Evolutionary conservation across 2,113 vertebrate species (phyloP).

Genomic region (Machaerirhynchus nigripectus): DNA sequence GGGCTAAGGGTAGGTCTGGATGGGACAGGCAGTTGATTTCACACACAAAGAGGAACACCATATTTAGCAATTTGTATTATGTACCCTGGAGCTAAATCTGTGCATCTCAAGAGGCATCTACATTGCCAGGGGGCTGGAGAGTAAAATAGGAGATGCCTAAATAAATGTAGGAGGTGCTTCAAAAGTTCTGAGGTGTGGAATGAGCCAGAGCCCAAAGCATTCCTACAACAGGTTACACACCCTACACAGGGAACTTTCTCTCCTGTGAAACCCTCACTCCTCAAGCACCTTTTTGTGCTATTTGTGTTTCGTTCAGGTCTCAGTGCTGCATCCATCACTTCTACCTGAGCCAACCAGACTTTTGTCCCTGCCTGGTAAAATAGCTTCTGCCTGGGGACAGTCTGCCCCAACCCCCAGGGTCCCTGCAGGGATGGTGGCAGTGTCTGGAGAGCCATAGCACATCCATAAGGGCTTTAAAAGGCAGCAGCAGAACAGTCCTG

Average conservation of each 20-base stretch:
- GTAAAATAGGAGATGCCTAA: neutral
- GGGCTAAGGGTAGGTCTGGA: neutral
- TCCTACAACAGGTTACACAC: neutral
- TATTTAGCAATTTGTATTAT: neutral
- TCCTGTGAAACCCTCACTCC: neutral
- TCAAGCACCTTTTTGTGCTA: neutral
- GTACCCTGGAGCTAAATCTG: neutral
- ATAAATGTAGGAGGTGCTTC: neutral
- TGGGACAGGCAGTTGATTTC: neutral
- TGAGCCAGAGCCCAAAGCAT: neutral
- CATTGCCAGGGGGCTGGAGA: neutral
- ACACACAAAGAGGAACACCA: neutral
- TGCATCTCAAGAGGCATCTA: neutral
- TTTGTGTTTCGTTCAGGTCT: neutral
- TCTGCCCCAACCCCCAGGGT: neutral
- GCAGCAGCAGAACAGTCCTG: neutral
- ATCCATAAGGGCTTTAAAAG: neutral
- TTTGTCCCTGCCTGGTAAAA: neutral
- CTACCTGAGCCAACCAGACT: neutral
- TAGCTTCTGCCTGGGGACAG: neutral
- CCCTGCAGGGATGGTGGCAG: rapidly evolving
- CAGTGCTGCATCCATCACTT: neutral
- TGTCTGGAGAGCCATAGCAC: neutral
- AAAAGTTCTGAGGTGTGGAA: neutral
- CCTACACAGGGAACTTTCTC: neutral